phyloP scores from a whole-genome alignment of 2,888 invertebrate genomes.

The Abscondita cerata region DNA sequence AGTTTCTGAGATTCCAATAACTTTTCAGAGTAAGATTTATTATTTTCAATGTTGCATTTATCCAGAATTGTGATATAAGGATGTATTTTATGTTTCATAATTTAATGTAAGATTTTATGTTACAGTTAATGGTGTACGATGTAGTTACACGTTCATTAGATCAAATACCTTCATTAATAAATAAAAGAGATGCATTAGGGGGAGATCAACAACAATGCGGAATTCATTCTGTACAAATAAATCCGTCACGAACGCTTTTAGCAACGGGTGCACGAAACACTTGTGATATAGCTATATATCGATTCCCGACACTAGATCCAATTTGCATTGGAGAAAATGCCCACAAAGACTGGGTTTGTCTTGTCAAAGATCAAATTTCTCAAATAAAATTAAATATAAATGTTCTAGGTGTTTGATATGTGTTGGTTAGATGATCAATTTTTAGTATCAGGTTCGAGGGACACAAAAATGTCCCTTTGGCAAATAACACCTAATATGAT shows the following conservation, averaged over 20 bases:
- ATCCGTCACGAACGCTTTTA: slow-evolving; percentile 88
- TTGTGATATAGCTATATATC: slow-evolving; percentile 89
- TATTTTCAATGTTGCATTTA: too few relatives aligned
- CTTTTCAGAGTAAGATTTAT: too few relatives aligned
- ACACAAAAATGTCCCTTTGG: slow-evolving; percentile 92
- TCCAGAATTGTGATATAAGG: too few relatives aligned
- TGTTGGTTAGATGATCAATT: slow-evolving; percentile 97
- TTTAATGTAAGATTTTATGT: slow-evolving; percentile 28
- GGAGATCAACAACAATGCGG: slow-evolving; percentile 80
- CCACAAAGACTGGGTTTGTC: slow-evolving; percentile 85
- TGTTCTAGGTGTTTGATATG: slow-evolving; percentile 76
- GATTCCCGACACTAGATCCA: slow-evolving; percentile 93
- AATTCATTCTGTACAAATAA: slow-evolving; percentile 92
- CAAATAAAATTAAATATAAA: background rate
- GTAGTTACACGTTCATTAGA: slow-evolving; percentile 85
- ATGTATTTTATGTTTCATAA: background rate
- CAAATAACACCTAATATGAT: slow-evolving; percentile 66
- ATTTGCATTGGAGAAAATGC: slow-evolving; percentile 91
- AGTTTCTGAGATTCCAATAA: too few relatives aligned
- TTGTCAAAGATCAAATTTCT: background rate
- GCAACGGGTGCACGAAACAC: slow-evolving; percentile 93
- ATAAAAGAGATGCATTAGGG: slow-evolving; percentile 64
- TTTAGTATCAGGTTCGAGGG: slow-evolving; percentile 91
- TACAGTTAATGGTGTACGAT: slow-evolving; percentile 89
- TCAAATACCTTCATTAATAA: slow-evolving; percentile 86